Percentiles rank a stretch among this genome's conserved stretches.
phyloP scores from a whole-genome alignment of 2,888 invertebrate genomes.

The Spicauda simplicius region DNA sequence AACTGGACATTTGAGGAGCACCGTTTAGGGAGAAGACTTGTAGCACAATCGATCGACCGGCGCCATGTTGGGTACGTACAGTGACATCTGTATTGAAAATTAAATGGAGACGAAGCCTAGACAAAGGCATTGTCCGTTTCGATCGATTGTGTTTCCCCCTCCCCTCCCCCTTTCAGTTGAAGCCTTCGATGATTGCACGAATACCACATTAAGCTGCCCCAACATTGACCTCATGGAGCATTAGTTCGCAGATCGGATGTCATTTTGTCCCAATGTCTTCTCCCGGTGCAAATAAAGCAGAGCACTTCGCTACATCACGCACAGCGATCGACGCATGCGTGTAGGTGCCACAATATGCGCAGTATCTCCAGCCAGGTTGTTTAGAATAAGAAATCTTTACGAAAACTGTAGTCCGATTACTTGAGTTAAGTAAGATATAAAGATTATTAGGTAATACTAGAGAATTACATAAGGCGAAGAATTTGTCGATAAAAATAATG shows the following conservation, averaged over 20 bases:
- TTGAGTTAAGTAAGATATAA: not conserved
- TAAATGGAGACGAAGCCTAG: not conserved
- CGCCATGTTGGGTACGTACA: slow-evolving; percentile 32
- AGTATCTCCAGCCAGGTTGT: slow-evolving; percentile 51
- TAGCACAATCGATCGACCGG: slow-evolving; percentile 39
- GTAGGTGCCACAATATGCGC: slow-evolving; percentile 65
- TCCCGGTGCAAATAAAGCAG: slow-evolving; percentile 66
- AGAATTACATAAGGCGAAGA: not conserved
- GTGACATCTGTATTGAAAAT: slow-evolving; percentile 7
- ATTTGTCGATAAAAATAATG: not conserved
- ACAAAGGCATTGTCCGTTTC: slow-evolving; percentile 6
- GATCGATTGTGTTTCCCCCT: slow-evolving; percentile 41
- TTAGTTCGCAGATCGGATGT: slow-evolving; percentile 43
- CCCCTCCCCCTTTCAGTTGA: slow-evolving; percentile 13
- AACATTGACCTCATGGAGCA: slow-evolving; percentile 38
- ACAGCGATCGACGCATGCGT: slow-evolving; percentile 79
- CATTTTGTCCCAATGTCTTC: slow-evolving; percentile 57
- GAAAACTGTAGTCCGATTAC: slow-evolving; percentile 23
- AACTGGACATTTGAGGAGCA: slow-evolving; percentile 67
- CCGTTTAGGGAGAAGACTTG: slow-evolving; percentile 63
- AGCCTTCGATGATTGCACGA: slow-evolving; percentile 42
- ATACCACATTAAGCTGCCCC: slow-evolving; percentile 27
- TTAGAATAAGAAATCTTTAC: slow-evolving; percentile 36
- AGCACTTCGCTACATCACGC: slow-evolving; percentile 77
- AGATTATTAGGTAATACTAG: not conserved